Conservation (phyloP, 2,113 vertebrate genomes). For the Atlantisia rogersi region DNA sequence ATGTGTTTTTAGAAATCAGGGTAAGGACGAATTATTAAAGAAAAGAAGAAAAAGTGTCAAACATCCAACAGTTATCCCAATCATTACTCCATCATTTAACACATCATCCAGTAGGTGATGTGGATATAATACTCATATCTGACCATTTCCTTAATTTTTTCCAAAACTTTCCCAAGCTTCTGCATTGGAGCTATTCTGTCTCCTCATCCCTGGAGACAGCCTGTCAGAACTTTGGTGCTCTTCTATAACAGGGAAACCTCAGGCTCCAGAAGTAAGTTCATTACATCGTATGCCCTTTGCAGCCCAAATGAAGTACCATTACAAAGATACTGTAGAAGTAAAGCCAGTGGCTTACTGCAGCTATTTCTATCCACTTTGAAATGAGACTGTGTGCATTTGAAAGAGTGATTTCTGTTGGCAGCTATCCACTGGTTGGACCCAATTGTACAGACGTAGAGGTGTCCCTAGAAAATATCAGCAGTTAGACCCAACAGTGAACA, state of each 20-base stretch:
- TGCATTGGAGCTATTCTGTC: not conserved
- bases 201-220: not conserved
- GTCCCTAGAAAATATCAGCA: slow-evolving; percentile 51
- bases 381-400: slow-evolving; percentile 1
- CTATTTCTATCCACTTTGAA: slow-evolving; percentile 29
- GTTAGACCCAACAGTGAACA: not conserved
- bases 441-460: not conserved
- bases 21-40: not conserved
- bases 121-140: not conserved
- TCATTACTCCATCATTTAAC: not conserved
- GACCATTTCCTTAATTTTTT: not conserved
- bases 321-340: slow-evolving; percentile 34
- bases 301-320: not conserved
- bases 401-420: slow-evolving; percentile 47
- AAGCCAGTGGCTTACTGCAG: not conserved
- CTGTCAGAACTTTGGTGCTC: not conserved
- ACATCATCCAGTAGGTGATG: not conserved
- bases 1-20: not conserved
- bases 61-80: not conserved
- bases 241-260: not conserved
- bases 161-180: not conserved
- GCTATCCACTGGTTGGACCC: not conserved
- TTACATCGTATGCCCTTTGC: not conserved
- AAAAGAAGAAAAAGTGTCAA: not conserved
- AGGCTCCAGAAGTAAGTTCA: slow-evolving; percentile 6